A percentile compares a stretch with the other conserved stretches of the same genome.
Evolutionary conservation across 1,140 invertebrate species (phyloP).

Genomic region (Cydia pomonella): DNA sequence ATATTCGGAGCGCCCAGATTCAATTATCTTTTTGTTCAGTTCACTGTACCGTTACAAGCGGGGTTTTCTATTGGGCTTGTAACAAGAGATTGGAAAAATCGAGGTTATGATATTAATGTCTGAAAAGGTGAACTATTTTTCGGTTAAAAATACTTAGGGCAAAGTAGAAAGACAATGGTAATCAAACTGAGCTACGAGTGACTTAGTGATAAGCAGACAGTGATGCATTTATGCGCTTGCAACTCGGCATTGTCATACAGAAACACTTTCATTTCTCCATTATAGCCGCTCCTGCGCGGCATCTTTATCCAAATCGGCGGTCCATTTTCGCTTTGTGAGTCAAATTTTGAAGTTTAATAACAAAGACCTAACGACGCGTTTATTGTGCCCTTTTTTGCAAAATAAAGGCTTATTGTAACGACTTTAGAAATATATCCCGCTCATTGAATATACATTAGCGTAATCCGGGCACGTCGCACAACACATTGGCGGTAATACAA

Average conservation of each 20-base stretch:
- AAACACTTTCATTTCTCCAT: too few species aligned
- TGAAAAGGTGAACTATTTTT: neutral
- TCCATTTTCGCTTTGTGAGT: neutral
- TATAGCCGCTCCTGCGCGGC: too few species aligned
- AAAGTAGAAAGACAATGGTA: neutral
- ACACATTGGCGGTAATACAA: neutral
- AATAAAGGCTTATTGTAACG: constrained; percentile 8
- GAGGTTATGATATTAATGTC: neutral
- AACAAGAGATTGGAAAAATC: neutral
- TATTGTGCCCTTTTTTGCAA: neutral
- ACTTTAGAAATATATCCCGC: neutral
- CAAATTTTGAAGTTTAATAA: neutral
- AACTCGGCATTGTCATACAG: too few species aligned
- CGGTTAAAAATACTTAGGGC: neutral
- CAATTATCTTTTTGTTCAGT: constrained; percentile 17
- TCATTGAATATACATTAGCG: neutral
- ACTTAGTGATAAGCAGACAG: too few species aligned
- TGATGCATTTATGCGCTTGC: too few species aligned
- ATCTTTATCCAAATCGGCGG: too few species aligned
- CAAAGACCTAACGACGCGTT: neutral
- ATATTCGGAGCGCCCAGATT: neutral
- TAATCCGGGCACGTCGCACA: neutral
- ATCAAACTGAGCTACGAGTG: too few species aligned
- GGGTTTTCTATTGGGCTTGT: neutral
- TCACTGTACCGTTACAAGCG: neutral